Conservation (phyloP, 2,888 invertebrate genomes). For the Drosophila diplacantha region DNA sequence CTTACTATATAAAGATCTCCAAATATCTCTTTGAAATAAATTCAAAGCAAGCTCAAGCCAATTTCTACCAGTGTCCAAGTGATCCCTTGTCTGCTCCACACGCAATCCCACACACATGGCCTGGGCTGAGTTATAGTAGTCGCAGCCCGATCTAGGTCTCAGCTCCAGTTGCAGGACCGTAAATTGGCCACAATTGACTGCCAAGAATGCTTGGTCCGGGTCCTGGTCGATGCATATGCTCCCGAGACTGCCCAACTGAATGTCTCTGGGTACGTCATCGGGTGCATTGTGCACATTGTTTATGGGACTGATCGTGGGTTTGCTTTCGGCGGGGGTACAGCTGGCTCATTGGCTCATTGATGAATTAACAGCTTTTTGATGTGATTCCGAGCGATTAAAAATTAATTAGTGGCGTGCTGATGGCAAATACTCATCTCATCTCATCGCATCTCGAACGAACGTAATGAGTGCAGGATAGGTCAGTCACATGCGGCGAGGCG, state of each 20-base stretch:
- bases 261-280: slow-evolving; percentile 12
- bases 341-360: slow-evolving; percentile 36
- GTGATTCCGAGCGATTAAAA: slow-evolving; percentile 30
- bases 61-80: slow-evolving; percentile 3
- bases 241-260: slow-evolving; percentile 10
- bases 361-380: slow-evolving; percentile 43
- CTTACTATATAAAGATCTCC: not conserved
- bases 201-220: slow-evolving; percentile 34
- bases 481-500: slow-evolving; percentile 33
- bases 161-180: slow-evolving; percentile 49
- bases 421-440: slow-evolving; percentile 20
- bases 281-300: slow-evolving; percentile 36
- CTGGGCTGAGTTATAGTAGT: slow-evolving; percentile 50
- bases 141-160: slow-evolving; percentile 28
- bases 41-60: not conserved
- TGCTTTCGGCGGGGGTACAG: not conserved
- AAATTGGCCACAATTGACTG: slow-evolving; percentile 69
- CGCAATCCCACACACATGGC: slow-evolving; percentile 56
- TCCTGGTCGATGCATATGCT: slow-evolving; percentile 3
- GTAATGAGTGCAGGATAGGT: slow-evolving; percentile 35
- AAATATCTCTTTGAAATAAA: not conserved
- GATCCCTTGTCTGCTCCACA: slow-evolving; percentile 55
- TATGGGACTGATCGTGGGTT: slow-evolving; percentile 5
- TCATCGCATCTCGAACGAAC: not conserved
- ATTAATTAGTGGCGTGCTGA: slow-evolving; percentile 29